Evolutionary conservation across 2,797 vertebrate genomes (phyloP).

Genomic region (Euphonia xanthogaster): DNA sequence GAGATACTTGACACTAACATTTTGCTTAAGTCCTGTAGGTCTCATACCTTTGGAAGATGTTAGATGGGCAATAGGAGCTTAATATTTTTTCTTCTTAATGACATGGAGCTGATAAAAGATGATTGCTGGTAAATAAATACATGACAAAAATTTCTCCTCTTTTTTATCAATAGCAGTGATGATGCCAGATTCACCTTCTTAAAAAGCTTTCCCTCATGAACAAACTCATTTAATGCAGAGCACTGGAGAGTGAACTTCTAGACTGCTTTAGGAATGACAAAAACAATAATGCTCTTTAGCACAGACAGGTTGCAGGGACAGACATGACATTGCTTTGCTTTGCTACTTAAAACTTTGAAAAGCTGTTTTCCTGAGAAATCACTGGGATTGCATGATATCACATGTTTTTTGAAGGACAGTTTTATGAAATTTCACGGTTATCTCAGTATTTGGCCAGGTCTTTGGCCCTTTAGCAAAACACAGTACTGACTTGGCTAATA

Average conservation of each 20-base stretch:
- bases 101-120: background rate
- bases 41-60: background rate
- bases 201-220: background rate
- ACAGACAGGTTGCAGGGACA: fast-evolving
- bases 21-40: background rate
- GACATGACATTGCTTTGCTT: background rate
- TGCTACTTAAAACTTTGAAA: background rate
- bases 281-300: background rate
- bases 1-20: background rate
- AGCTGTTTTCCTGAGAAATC: background rate
- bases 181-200: background rate
- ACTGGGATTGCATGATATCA: background rate
- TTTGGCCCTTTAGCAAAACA: background rate
- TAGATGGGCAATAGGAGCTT: background rate
- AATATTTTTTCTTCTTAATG: background rate
- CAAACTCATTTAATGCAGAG: background rate
- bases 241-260: background rate
- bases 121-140: background rate
- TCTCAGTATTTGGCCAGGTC: background rate
- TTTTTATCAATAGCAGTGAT: background rate
- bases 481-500: background rate
- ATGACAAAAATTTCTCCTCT: background rate
- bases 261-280: background rate
- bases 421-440: background rate
- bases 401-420: background rate